Conservation (phyloP, 1,140 invertebrate genomes). For the Planococcus citri region DNA sequence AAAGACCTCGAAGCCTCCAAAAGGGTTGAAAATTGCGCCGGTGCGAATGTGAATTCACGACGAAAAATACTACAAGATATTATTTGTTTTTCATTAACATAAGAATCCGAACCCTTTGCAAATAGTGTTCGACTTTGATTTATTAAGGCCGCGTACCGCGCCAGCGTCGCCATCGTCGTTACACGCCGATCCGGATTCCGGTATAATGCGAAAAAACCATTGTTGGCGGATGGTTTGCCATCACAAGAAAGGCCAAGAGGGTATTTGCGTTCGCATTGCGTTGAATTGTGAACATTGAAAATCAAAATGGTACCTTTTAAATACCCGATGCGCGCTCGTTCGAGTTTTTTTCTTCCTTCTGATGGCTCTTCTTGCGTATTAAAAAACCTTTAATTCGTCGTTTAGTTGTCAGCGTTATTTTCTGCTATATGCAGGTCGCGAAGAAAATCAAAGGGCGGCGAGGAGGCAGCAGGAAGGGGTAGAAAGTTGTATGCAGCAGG, state of each 20-base stretch:
- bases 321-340: background rate
- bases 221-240: background rate
- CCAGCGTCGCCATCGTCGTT: background rate
- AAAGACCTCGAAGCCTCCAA: background rate
- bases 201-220: background rate
- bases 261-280: too few relatives aligned
- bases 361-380: too few relatives aligned
- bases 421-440: too few relatives aligned
- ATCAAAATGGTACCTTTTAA: background rate
- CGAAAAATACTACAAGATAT: constrained; percentile 3
- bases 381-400: too few relatives aligned
- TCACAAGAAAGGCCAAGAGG: too few relatives aligned
- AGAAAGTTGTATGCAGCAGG: too few relatives aligned
- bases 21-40: background rate
- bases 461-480: too few relatives aligned
- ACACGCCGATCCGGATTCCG: background rate
- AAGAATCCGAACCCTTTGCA: constrained; percentile 15
- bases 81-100: constrained; percentile 19
- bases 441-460: too few relatives aligned
- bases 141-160: background rate
- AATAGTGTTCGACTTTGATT: background rate
- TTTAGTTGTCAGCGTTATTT: too few relatives aligned
- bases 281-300: too few relatives aligned
- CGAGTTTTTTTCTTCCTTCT: too few relatives aligned
- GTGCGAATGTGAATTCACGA: background rate